Conservation (phyloP, 2,888 invertebrate genomes). For the Caenorhabditis zanzibari region DNA sequence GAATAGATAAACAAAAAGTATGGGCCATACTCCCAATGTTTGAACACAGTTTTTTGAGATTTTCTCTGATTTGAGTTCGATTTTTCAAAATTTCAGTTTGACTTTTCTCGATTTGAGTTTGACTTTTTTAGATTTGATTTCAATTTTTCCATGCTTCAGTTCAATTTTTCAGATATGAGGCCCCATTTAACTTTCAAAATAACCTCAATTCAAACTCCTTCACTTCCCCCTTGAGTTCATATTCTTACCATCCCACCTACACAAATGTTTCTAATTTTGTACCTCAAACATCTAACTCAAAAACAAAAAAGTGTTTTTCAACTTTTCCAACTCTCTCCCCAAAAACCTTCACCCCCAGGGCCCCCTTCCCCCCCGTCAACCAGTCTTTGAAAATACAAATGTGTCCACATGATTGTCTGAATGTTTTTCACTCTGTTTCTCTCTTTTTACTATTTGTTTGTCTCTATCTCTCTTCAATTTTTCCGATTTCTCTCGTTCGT, state of each 20-base stretch:
- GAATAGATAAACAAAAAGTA: too few relatives aligned
- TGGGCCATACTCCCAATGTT: too few relatives aligned
- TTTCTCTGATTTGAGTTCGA: too few relatives aligned
- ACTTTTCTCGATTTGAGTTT: too few relatives aligned
- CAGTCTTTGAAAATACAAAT: slow-evolving; percentile 29
- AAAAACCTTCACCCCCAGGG: background rate
- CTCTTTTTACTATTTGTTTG: slow-evolving; percentile 46
- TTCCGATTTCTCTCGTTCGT: slow-evolving; percentile 30
- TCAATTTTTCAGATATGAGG: too few relatives aligned
- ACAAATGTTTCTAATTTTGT: too few relatives aligned
- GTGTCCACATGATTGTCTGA: slow-evolving; percentile 38
- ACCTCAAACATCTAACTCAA: background rate
- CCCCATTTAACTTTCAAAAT: too few relatives aligned
- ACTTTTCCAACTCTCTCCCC: background rate
- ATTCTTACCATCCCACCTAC: too few relatives aligned
- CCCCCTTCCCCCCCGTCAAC: background rate
- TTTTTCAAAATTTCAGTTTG: too few relatives aligned
- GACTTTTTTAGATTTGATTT: too few relatives aligned
- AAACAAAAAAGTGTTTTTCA: background rate
- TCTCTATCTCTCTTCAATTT: slow-evolving; percentile 11
- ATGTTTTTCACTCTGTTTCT: background rate
- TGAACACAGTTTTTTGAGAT: too few relatives aligned
- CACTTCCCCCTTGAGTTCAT: background rate
- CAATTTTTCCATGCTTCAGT: too few relatives aligned
- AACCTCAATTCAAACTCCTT: background rate